These are phyloP conservation scores for Lissocephala sabroskyi DNA, from an alignment of 2,888 invertebrate genomes.

Conservation along the genomic window DNA sequence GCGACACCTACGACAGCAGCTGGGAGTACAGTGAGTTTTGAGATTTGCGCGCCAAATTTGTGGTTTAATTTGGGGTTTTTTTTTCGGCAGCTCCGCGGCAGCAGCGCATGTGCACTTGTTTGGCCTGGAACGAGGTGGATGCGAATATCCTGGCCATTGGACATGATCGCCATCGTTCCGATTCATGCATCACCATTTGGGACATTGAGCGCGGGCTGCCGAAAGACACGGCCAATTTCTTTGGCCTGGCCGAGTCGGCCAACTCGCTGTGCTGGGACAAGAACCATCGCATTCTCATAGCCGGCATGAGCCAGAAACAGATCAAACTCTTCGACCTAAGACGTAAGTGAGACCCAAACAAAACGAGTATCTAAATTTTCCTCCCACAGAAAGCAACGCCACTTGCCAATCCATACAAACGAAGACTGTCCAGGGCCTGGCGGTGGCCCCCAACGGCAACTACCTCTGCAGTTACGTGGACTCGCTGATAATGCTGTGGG, in stretches of 20 bases:
- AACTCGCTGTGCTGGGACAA: conserved; percentile 90
- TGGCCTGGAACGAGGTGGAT: conserved; percentile 91
- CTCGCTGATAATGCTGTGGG: conserved; percentile 89
- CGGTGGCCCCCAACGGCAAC: conserved; percentile 84
- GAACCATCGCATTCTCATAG: conserved; percentile 82
- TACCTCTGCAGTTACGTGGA: conserved; percentile 90
- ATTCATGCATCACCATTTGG: conserved; percentile 92
- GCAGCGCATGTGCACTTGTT: conserved; percentile 86
- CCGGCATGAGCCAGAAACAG: conserved; percentile 92
- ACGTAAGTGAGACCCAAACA: conserved; percentile 75
- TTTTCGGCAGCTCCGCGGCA: conserved; percentile 83
- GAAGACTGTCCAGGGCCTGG: conserved; percentile 88
- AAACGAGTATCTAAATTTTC: conserved; percentile 1
- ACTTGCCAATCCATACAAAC: conserved; percentile 76
- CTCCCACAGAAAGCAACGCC: conserved; percentile 76
- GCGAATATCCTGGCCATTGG: conserved; percentile 88
- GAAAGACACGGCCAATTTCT: conserved; percentile 75
- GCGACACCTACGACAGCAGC: conserved; percentile 77
- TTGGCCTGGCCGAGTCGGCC: conserved; percentile 87
- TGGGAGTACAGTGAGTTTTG: conserved; percentile 68
- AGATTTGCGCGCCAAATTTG: neutral
- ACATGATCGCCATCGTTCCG: conserved; percentile 90
- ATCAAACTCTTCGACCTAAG: conserved; percentile 91
- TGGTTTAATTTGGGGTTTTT: neutral
- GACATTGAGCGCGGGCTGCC: conserved; percentile 76